A percentile compares a stretch with the other conserved stretches of the same genome.
These are phyloP conservation scores for Apogon hyalosoma DNA, from an alignment of 2,797 vertebrate genomes.

Conservation along the genomic window DNA sequence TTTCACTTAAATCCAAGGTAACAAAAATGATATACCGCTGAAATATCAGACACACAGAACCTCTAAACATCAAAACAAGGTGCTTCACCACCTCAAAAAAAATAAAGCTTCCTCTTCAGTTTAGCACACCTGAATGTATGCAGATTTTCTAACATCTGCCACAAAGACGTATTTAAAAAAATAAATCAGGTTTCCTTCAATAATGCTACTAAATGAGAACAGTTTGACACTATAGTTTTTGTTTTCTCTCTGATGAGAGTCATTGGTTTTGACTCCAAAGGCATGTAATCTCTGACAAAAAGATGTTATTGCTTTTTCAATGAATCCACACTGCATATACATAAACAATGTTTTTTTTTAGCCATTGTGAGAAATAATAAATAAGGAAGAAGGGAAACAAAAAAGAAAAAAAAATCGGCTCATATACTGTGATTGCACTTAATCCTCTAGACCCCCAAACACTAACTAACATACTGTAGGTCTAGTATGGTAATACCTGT, in stretches of 20 bases:
- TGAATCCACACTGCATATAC: conserved; percentile 77
- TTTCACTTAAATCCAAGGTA: conserved; percentile 77
- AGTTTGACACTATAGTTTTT: conserved; percentile 61
- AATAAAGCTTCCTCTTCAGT: conserved; percentile 82
- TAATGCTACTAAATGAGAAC: conserved; percentile 59
- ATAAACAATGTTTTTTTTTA: conserved; percentile 55
- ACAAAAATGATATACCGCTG: conserved; percentile 79
- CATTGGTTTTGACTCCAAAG: conserved; percentile 74
- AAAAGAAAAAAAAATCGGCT: conserved; percentile 76
- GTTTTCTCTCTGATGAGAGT: conserved; percentile 67
- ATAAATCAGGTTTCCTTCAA: conserved; percentile 63
- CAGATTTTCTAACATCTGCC: conserved; percentile 58
- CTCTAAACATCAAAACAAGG: conserved; percentile 65
- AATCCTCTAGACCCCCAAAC: conserved; percentile 84
- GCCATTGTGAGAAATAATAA: conserved; percentile 83
- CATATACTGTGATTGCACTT: conserved; percentile 94
- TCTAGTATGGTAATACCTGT: conserved; percentile 79
- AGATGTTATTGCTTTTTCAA: conserved; percentile 80
- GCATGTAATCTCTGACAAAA: conserved; percentile 64
- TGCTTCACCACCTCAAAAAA: conserved; percentile 65
- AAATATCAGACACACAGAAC: conserved; percentile 71
- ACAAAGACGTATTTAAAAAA: conserved; percentile 49
- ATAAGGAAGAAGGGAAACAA: conserved; percentile 81
- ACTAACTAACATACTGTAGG: conserved; percentile 79
- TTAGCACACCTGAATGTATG: conserved; percentile 71